A percentile compares a stretch with the other conserved stretches of the same genome.
phyloP scores from a whole-genome alignment of 2,888 invertebrate species.

The Scelioninae gen. 2 region DNA sequence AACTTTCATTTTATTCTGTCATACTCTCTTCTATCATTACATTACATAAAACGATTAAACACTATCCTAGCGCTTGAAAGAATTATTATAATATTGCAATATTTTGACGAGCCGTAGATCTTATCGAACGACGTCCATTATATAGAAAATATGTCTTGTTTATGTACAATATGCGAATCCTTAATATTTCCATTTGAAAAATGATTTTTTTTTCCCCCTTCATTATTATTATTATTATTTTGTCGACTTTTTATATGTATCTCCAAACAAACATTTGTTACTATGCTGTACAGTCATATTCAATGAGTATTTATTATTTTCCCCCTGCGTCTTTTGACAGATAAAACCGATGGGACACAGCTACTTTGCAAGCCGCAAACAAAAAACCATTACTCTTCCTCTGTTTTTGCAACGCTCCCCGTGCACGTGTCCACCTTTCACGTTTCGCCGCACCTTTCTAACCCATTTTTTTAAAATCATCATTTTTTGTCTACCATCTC shows the following conservation, averaged over 20 bases:
- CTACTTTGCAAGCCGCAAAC: conserved; percentile 63
- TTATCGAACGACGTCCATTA: conserved; percentile 73
- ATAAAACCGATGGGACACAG: conserved; percentile 63
- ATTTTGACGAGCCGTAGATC: conserved; percentile 73
- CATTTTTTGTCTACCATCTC: too few relatives aligned
- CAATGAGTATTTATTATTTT: conserved; percentile 69
- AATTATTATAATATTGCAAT: conserved; percentile 76
- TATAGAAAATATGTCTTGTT: conserved; percentile 76
- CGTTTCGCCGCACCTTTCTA: too few relatives aligned
- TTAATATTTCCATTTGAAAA: conserved; percentile 72
- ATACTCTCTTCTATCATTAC: conserved; percentile 74
- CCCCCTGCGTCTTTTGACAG: conserved; percentile 55
- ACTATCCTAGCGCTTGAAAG: conserved; percentile 75
- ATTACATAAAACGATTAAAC: conserved; percentile 76
- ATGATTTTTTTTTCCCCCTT: conserved; percentile 60
- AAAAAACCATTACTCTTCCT: conserved; percentile 58
- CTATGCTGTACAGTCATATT: conserved; percentile 73
- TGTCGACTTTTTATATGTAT: conserved; percentile 67
- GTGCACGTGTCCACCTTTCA: too few relatives aligned
- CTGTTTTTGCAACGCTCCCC: conserved; percentile 39
- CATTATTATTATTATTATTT: conserved; percentile 39
- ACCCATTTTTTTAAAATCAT: conserved; percentile 6
- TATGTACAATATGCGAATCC: conserved; percentile 75
- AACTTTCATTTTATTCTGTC: conserved; percentile 75
- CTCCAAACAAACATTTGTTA: conserved; percentile 70